These are phyloP conservation scores for Isurus oxyrinchus DNA, from an alignment of 2,113 vertebrate species.

Conservation along the genomic window DNA sequence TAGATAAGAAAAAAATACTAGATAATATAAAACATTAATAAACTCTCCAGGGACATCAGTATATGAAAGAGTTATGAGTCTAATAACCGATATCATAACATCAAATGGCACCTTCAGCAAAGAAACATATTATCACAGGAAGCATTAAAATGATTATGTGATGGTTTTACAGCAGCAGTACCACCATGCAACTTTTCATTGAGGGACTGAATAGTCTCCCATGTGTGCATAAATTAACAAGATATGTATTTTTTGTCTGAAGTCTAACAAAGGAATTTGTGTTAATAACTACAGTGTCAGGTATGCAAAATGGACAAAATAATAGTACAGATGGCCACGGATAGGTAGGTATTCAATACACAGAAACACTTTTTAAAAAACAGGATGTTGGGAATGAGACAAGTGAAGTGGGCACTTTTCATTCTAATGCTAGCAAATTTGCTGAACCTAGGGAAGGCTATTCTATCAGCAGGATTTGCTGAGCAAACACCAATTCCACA, in stretches of 20 bases:
- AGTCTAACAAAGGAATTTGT: neutral
- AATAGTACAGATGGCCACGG: neutral
- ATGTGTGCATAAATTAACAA: neutral
- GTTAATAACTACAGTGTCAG: neutral
- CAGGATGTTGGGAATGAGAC: neutral
- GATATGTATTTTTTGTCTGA: neutral
- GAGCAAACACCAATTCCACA: neutral
- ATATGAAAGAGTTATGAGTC: conserved; percentile 25
- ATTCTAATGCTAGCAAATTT: neutral
- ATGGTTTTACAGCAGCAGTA: neutral
- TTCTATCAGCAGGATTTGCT: neutral
- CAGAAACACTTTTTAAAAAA: neutral
- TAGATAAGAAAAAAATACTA: neutral
- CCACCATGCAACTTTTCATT: neutral
- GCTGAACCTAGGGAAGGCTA: neutral
- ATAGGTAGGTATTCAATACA: neutral
- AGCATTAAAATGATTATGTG: neutral
- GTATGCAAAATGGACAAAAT: neutral
- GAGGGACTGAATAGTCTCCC: neutral
- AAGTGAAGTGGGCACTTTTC: neutral
- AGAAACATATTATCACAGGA: neutral
- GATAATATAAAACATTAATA: neutral
- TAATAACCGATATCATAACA: neutral
- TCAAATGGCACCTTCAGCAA: neutral
- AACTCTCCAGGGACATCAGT: neutral